Percentiles rank a stretch among this genome's conserved stretches.
These are phyloP conservation scores for Amblyornis subalaris DNA, from an alignment of 2,113 vertebrate species.

Conservation along the genomic window DNA sequence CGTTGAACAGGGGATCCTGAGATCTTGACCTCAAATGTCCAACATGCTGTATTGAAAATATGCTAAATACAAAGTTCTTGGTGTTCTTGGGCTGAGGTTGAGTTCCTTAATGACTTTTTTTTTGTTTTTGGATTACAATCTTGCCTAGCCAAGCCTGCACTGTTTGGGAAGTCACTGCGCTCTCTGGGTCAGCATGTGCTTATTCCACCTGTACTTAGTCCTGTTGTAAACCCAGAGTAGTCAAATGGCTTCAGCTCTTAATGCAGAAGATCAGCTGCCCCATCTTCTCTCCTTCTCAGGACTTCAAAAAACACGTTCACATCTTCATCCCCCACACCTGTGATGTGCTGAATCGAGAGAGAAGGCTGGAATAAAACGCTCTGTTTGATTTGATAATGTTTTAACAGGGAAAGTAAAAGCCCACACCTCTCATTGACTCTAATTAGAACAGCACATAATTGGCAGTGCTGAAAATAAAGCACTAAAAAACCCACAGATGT, in stretches of 20 bases:
- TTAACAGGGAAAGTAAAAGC: neutral
- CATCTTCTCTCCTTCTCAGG: neutral
- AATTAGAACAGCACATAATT: neutral
- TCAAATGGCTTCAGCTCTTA: neutral
- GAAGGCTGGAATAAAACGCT: neutral
- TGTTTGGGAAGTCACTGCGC: neutral
- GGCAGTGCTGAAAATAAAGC: neutral
- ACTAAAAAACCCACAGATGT: neutral
- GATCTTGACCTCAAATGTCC: neutral
- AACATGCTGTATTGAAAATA: neutral
- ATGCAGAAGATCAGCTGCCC: neutral
- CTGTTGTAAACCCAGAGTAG: neutral
- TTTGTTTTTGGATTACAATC: neutral
- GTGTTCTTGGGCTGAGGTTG: neutral
- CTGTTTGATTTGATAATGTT: neutral
- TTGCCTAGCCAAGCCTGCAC: neutral
- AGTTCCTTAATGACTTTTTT: neutral
- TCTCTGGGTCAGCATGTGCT: neutral
- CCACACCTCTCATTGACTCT: slow-evolving; percentile 7
- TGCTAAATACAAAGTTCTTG: neutral
- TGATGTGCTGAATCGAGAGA: neutral
- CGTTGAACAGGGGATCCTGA: neutral
- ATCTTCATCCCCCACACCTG: neutral
- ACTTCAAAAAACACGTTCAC: neutral
- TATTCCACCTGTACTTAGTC: neutral